Percentiles rank a stretch among this genome's conserved stretches.
phyloP scores from a whole-genome alignment of 1,140 invertebrate genomes.

The Aculops lycopersici region DNA sequence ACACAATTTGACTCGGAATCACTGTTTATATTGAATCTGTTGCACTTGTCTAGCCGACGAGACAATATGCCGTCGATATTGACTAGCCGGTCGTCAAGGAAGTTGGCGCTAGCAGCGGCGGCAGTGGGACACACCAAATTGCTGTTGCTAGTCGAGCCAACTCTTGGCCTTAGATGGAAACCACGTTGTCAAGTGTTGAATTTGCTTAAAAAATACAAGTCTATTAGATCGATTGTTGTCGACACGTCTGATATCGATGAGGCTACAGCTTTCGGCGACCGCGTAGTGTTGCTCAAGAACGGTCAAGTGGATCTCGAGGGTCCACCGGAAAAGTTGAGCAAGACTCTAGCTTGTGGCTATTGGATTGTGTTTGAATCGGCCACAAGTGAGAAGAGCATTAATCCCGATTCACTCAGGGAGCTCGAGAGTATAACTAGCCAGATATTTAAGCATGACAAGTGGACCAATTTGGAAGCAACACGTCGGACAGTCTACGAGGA shows the following conservation, averaged over 20 bases:
- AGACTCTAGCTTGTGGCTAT: neutral
- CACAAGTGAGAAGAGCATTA: no score
- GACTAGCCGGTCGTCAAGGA: neutral
- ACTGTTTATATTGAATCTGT: neutral
- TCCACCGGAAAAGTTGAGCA: neutral
- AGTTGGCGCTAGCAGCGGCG: neutral
- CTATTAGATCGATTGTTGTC: neutral
- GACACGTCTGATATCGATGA: neutral
- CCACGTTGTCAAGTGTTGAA: neutral
- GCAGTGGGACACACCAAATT: neutral
- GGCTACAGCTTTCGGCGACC: neutral
- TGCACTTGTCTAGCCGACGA: neutral
- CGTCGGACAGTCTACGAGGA: no score
- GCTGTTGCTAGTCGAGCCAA: neutral
- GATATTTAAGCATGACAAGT: no score
- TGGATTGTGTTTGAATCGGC: no score
- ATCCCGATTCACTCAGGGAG: no score
- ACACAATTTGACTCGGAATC: neutral
- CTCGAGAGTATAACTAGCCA: no score
- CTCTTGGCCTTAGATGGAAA: neutral
- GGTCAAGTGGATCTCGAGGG: neutral
- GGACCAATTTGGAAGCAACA: no score
- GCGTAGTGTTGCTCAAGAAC: neutral
- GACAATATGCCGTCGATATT: neutral
- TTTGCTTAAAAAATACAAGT: neutral